Base-by-base conservation (phyloP, 2,888 invertebrate genomes). In the Neoitamus cyanurus region DNA sequence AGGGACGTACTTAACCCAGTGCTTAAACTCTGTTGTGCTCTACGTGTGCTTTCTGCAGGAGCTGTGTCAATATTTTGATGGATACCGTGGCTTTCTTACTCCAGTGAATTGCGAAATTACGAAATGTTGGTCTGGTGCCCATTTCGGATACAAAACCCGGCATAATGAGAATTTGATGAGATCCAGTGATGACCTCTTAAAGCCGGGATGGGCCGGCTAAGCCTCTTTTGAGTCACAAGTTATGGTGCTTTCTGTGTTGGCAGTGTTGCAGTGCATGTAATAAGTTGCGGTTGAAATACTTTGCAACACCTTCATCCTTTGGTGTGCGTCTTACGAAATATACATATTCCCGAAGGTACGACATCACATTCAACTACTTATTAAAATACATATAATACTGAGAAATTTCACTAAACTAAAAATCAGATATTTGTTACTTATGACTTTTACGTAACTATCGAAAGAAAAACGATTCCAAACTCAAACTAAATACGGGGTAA, bases 11-110 rank as follows among this genome's bases (percentile, higher is more conserved):
- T 48, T 78, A 78, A 30, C n/a, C 58, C 28, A 25, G 58, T 78
- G 78, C 48, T 78, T 11, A 30, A 78, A 78, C 48, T 78, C 70
- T 70, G 70, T 42, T 75, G 75, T 75, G 42, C 42, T 75, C 28
- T 42, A 75, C 42, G 42, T 75, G 42, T 25, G 37, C 34, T 42
- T 75, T 25, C 42, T 25, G 28, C 25, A 58, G 25, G 73, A 75
- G 25, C 42, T 13, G 28, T 25, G 75, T 75, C 75, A 75, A 30
- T 42, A 36, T 75, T 75, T 75, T 42, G 25, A 75, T 42, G 75
- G 36, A 75, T 75, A 75, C 28, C 6, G 70, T 42, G 25, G 42
- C 15, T 42, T 25, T 42, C 13, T 42, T 75, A 13, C 58, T 58
- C 58, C 25, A 58, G 58, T 58, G 58, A 20, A 58, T 58, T 58